Conservation (phyloP, 2,797 vertebrate species). For the Lates japonicus region DNA sequence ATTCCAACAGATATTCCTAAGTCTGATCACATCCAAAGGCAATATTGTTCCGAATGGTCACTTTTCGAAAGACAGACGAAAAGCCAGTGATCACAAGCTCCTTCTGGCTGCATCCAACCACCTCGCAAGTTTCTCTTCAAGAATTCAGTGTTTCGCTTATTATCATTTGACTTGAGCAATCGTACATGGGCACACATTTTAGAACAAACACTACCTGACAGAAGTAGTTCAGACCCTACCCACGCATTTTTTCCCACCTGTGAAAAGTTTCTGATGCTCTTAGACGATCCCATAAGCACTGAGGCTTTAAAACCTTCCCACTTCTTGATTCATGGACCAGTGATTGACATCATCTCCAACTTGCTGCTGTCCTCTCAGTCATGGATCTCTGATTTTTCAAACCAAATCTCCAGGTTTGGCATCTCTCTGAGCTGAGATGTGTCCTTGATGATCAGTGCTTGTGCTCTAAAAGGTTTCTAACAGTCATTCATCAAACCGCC, state of each 20-base stretch:
- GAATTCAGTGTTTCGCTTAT: not conserved
- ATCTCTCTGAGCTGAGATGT: not conserved
- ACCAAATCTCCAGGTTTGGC: not conserved
- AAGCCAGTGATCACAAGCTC: not conserved
- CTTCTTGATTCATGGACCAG: not conserved
- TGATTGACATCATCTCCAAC: not conserved
- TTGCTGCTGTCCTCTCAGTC: not conserved
- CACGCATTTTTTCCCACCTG: not conserved
- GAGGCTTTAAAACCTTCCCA: not conserved
- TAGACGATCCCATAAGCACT: not conserved
- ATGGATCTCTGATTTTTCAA: slow-evolving; percentile 1
- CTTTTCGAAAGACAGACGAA: not conserved
- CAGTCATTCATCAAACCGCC: slow-evolving; percentile 15
- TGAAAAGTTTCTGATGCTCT: not conserved
- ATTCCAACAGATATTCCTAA: too few relatives aligned
- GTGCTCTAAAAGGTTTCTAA: slow-evolving; percentile 6
- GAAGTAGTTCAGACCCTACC: not conserved
- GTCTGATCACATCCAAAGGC: not conserved
- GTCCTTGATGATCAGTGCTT: slow-evolving; percentile 2
- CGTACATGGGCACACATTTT: too few relatives aligned
- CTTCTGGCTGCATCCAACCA: not conserved
- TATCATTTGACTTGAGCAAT: not conserved
- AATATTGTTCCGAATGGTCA: not conserved
- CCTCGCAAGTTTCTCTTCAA: not conserved
- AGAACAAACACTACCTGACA: not conserved